Evolutionary conservation across 2,797 vertebrate species (phyloP).

Genomic region (Neosalanx taihuensis): DNA sequence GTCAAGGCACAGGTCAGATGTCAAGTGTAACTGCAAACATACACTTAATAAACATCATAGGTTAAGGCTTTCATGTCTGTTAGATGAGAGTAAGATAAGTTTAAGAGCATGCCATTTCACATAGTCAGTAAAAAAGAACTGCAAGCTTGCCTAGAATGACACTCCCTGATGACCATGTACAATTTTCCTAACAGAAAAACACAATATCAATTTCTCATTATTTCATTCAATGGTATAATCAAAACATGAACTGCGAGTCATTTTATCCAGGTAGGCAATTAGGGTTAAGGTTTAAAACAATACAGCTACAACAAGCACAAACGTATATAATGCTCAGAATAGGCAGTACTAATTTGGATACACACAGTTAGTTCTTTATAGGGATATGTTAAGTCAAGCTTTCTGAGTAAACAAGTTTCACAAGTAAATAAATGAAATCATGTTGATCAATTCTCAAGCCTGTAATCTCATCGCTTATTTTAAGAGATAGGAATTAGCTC

Average conservation of each 20-base stretch:
- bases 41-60: slow-evolving; percentile 20
- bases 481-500: neutral
- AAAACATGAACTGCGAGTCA: neutral
- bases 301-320: slow-evolving; percentile 5
- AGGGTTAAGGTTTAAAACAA: slow-evolving; percentile 8
- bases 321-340: neutral
- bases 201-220: neutral
- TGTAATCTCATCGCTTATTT: neutral
- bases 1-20: slow-evolving; percentile 66
- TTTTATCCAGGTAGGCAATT: neutral
- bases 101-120: neutral
- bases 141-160: slow-evolving; percentile 35
- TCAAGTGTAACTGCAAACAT: slow-evolving; percentile 40
- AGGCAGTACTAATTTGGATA: too few relatives aligned
- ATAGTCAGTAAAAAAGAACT: neutral
- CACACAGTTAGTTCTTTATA: too few relatives aligned
- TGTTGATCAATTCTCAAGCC: neutral
- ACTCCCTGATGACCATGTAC: slow-evolving; percentile 15
- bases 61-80: slow-evolving; percentile 40
- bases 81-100: slow-evolving; percentile 29
- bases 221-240: neutral
- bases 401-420: too few relatives aligned
- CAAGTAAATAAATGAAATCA: neutral
- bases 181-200: slow-evolving; percentile 1
- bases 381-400: too few relatives aligned